Base-by-base conservation (phyloP, 2,888 invertebrate genomes). In the Andrena fulva region DNA sequence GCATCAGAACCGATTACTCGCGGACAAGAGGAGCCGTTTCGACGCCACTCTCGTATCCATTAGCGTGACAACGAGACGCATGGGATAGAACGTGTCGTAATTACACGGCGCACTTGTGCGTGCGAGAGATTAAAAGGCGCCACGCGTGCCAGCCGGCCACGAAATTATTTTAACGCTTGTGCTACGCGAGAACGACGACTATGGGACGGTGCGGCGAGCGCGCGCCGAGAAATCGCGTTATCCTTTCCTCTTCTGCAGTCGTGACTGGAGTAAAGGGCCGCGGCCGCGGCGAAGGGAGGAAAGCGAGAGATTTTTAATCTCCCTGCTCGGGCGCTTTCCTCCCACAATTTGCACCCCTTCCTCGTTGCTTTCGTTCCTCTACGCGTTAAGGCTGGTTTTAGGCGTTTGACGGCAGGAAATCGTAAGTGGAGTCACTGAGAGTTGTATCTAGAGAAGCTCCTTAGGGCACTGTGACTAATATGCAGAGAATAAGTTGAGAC, bases 41-140 rank as follows among this genome's bases (percentile, higher is more conserved):
- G 35, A 67, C 24, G 60, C 62, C 69, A 77, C 76, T 84, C 80
- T 84, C 72, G 80, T 77, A 67, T 71, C 70, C 72, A 84, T 78
- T 77, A 74, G 48, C 68, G 67, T 48, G 24, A 24, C 52, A 20
- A 20, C 20, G 64, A 73, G 48, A 42, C 63, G n/a, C n/a, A 52
- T 52, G 60, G 68, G 35, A 42, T 64, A 77, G 75, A 74, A 77
- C 75, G 42, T 42, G 50, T 33, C 54, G 52, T 81, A 85, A 85
- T 85, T 85, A 75, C 50, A 84, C 62, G 48, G 31, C 75, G 42
- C 76, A 52, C 69, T 69, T 79, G 75, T 72, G 70, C 73, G 42
- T 73, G 68, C 31, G 12, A 52, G 74, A 81, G 84, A 85, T 85
- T 85, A 77, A 85, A 81, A 75, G 71, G 68, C 74, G 27, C 29